Evolutionary conservation across 2,113 vertebrate genomes (phyloP).

Genomic region (Melanocharis versteri): DNA sequence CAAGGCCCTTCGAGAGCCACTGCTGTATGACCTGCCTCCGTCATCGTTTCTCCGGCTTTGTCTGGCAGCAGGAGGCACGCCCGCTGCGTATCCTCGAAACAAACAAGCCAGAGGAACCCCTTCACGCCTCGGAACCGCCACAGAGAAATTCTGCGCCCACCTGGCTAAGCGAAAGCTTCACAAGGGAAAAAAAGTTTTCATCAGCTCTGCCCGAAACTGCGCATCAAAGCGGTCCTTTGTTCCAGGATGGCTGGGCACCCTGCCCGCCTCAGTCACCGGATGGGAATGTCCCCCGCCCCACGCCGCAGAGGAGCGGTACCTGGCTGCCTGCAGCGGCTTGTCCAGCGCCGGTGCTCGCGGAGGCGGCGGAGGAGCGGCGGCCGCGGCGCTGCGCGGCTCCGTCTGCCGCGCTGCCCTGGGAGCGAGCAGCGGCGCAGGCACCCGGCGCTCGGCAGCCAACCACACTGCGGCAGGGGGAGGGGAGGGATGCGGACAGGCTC

Average conservation of each 20-base stretch:
- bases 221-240: conserved; percentile 23
- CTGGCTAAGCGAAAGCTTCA: not conserved
- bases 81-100: not conserved
- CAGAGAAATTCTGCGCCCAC: not conserved
- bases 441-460: conserved; percentile 28
- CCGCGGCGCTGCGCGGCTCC: not conserved
- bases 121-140: not conserved
- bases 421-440: not conserved
- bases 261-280: conserved; percentile 9
- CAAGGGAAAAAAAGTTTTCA: not conserved
- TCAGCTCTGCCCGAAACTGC: not conserved
- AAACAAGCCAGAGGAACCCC: not conserved
- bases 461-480: conserved; percentile 46
- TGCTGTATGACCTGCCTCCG: not conserved
- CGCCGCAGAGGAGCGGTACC: not conserved
- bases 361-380: not conserved
- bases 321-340: conserved; percentile 37
- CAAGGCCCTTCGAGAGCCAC: not conserved
- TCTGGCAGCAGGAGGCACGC: conserved; percentile 30
- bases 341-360: not conserved
- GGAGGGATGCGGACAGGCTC: conserved; percentile 25
- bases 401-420: not conserved
- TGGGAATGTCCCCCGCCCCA: conserved; percentile 5
- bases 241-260: not conserved
- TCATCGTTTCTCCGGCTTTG: conserved; percentile 35